phyloP scores from a whole-genome alignment of 2,888 invertebrate genomes.

The Nephrotoma appendiculata region DNA sequence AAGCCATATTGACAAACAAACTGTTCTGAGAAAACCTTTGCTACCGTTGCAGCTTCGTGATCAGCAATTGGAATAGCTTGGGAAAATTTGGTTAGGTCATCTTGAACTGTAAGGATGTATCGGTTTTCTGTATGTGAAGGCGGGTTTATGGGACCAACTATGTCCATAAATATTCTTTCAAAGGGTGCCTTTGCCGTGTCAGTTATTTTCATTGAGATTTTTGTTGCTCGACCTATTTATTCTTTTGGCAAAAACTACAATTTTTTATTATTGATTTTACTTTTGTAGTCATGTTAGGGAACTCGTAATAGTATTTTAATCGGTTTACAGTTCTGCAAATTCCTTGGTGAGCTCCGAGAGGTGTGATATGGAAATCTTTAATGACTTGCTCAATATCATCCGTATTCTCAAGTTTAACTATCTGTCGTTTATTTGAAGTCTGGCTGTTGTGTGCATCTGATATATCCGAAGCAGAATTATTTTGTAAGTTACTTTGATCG shows the following conservation, averaged over 20 bases:
- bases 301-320: constrained; percentile 14
- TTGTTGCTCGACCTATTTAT: constrained; percentile 17
- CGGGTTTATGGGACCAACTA: constrained; percentile 21
- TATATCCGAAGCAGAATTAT: background rate
- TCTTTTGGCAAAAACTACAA: constrained; percentile 21
- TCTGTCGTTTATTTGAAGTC: background rate
- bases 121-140: constrained; percentile 18
- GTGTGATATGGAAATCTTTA: constrained; percentile 9
- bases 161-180: constrained; percentile 19
- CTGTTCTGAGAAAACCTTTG: too few species aligned
- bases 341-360: constrained; percentile 8
- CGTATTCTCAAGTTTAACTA: background rate
- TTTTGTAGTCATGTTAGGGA: constrained; percentile 15
- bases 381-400: background rate
- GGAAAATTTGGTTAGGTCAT: constrained; percentile 22
- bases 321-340: constrained; percentile 11
- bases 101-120: constrained; percentile 24
- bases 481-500: background rate
- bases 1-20: too few species aligned
- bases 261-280: constrained; percentile 12
- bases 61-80: too few species aligned
- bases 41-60: too few species aligned
- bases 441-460: background rate
- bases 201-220: constrained; percentile 20
- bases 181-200: constrained; percentile 17